Evolutionary conservation across 2,888 invertebrate species (phyloP), one percentile per base, ranked within the genome.

Genomic region (Coleophora deauratella): DNA sequence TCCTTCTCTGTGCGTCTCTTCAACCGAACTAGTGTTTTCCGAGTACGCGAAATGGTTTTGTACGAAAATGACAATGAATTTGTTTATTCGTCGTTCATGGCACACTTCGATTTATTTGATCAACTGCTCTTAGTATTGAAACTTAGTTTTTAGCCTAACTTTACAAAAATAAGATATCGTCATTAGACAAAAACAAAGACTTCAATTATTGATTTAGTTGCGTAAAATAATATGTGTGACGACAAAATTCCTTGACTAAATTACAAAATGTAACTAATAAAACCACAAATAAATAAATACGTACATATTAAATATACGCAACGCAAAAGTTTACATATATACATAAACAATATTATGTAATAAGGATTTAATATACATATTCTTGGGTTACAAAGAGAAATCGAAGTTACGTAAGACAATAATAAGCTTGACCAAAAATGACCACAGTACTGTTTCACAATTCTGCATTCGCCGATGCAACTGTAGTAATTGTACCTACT

Each of bases 21-120:
- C 6, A 21, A 21, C 21, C 6, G 21, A 21, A 21, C 21, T 21
- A 6, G 21, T 21, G 6, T 21, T 21, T 21, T 21, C 21, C 21
- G 40, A 46, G 43, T 46, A 47, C 43, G 39, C 45, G 51, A 47
- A 51, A 49, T 51, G 44, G 51, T 53, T 31, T 31, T 50, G 46
- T 52, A 51, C 50, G 46, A 51, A 52, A 52, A 52, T 40, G 47
- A 46, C 47, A 57, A 45, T 44, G 49, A 31, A 42, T 39, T 32
- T 45, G 32, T 45, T 43, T 46, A 56, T 66, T 60, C 49, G 57
- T 47, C 52, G 62, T 54, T 62, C 59, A 64, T 53, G 66, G 72
- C 78, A 78, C 77, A 66, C 76, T 75, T 72, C 62, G 53, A 49
- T 47, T 47, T 79, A 55, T 81, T 79, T 82, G 55, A 50, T 69